Percentiles rank a stretch among this genome's conserved stretches.
phyloP scores from a whole-genome alignment of 1,140 invertebrate genomes.

The Patella vulgata region DNA sequence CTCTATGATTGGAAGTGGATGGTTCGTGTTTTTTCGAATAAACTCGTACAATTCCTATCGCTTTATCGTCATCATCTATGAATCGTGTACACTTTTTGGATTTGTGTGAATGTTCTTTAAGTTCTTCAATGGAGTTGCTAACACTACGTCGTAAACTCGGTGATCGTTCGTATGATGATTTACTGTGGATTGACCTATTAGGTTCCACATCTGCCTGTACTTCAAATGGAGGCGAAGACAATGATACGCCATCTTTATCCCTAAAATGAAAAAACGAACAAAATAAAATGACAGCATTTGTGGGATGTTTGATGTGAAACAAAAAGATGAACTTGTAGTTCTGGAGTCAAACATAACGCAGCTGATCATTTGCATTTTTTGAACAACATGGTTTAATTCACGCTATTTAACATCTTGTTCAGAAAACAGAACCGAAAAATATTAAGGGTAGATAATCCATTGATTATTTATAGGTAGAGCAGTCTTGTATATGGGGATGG shows the following conservation, averaged over 20 bases:
- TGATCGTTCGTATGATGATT: constrained; percentile 11
- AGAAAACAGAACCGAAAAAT: constrained; percentile 1
- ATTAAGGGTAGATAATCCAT: background rate
- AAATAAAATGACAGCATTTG: constrained; percentile 4
- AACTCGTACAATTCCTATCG: background rate
- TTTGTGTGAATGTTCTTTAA: constrained; percentile 24
- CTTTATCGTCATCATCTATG: constrained; percentile 39
- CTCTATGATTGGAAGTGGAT: background rate
- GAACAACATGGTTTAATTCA: background rate
- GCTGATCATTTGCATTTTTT: background rate
- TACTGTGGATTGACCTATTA: constrained; percentile 21
- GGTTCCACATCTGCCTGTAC: constrained; percentile 36
- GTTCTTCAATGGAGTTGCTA: constrained; percentile 8
- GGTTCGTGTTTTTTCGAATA: constrained; percentile 7
- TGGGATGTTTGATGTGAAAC: background rate
- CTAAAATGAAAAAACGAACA: constrained; percentile 18
- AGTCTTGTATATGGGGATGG: too few species aligned
- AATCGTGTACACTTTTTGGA: constrained; percentile 49
- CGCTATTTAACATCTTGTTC: background rate
- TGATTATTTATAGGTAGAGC: too few species aligned
- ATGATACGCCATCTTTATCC: constrained; percentile 35
- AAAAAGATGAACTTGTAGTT: background rate
- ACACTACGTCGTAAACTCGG: constrained; percentile 8
- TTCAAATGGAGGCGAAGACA: constrained; percentile 34
- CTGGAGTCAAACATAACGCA: constrained; percentile 7